phyloP scores from a whole-genome alignment of 2,888 invertebrate genomes.

The Eurois occulta region DNA sequence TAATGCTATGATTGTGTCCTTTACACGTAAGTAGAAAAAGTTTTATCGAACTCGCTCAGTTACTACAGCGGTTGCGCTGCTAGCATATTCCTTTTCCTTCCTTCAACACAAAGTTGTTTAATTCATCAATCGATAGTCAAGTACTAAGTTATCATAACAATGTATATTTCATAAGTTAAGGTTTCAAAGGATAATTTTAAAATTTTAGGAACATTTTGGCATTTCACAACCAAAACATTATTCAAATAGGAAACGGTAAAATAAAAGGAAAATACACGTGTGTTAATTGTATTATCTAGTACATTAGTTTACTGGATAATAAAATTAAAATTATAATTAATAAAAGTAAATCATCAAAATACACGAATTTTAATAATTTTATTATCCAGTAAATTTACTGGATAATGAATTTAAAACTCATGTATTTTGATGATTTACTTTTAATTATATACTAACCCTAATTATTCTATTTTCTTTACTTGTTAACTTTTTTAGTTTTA shows the following conservation, averaged over 20 bases:
- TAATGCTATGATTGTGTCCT: conserved; percentile 14
- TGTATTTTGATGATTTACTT: too few relatives aligned
- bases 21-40: conserved; percentile 5
- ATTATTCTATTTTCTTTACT: too few relatives aligned
- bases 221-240: not conserved
- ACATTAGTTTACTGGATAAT: too few relatives aligned
- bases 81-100: not conserved
- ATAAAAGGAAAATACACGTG: not conserved
- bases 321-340: too few relatives aligned
- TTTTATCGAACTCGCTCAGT: conserved; percentile 23
- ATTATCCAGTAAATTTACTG: too few relatives aligned
- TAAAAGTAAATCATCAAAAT: too few relatives aligned
- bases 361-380: too few relatives aligned
- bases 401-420: too few relatives aligned
- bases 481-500: too few relatives aligned
- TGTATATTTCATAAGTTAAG: conserved; percentile 23
- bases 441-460: too few relatives aligned
- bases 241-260: not conserved
- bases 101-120: conserved; percentile 11
- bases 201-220: not conserved
- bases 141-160: not conserved
- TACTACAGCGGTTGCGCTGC: conserved; percentile 5
- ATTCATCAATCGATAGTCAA: conserved; percentile 22
- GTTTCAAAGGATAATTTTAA: not conserved
- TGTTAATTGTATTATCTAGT: not conserved